Base-by-base conservation (phyloP, 2,797 vertebrate genomes). In the Cynodonichthys magdalenae region DNA sequence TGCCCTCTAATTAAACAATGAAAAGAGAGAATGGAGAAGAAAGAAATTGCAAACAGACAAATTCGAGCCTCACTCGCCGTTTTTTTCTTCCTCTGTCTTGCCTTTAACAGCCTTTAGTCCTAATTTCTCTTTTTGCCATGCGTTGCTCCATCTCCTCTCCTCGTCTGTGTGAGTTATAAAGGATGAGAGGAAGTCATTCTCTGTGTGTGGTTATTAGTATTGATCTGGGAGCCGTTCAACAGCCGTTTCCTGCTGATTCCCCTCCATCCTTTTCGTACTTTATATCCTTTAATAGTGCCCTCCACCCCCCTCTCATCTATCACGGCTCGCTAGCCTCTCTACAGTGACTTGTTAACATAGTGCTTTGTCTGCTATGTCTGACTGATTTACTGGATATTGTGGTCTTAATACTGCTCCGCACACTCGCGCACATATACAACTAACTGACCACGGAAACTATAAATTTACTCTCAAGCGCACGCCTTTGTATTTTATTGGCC, bases 171-270 rank as follows among this genome's bases (percentile, higher is more conserved):
- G 87, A 89, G 81, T 86, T 87, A 88, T 85, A 82, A 75, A 68
- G 58, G 69, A 85, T 87, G 86, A 88, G 86, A 89, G 87, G 85
- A 90, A 92, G 86, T 86, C 81, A 80, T 87, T 85, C 69, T 77
- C 79, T 47, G 66, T 73, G 82, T 88, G 89, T 81, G 89, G 84
- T 88, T 92, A 90, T 90, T 91, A 92, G 88, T 89, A 94, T 94
- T 84, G 92, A 92, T 93, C 90, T 83, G 69, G 79, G 66, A 59
- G 27, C 72, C 69, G 59, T 88, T 84, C 87, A 85, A 73, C 83
- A 81, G 84, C 71, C 69, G 61, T 87, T 89, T 92, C 86, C 90
- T 88, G 88, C 82, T 89, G 90, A 90, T 88, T 87, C 1, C 65
- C 71, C 66, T 53, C 80, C 80, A 77, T 64, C 75, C 55, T 51